A percentile compares a stretch with the other conserved stretches of the same genome.
These are phyloP conservation scores for Notodonta ziczac DNA, from an alignment of 2,888 invertebrate species.

Conservation along the genomic window DNA sequence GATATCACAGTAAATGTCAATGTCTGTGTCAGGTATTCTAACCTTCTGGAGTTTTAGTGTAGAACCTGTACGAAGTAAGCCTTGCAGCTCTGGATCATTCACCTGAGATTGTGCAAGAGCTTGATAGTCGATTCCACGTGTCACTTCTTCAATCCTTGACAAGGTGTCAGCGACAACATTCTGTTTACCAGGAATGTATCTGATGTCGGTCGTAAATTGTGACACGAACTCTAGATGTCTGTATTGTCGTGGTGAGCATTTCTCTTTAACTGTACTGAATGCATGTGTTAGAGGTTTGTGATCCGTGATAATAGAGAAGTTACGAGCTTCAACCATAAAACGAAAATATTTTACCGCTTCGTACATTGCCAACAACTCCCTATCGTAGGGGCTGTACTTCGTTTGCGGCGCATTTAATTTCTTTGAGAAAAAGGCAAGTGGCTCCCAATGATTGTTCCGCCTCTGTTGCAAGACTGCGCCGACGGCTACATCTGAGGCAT, in stretches of 20 bases:
- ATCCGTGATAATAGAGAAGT: slow-evolving; percentile 9
- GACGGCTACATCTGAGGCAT: slow-evolving; percentile 14
- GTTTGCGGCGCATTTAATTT: slow-evolving; percentile 7
- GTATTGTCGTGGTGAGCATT: slow-evolving; percentile 18
- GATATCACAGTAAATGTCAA: slow-evolving; percentile 11
- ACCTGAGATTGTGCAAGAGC: slow-evolving; percentile 5
- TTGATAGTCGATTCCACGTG: background rate
- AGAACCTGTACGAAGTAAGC: background rate
- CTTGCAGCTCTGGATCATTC: background rate
- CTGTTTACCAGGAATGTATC: slow-evolving; percentile 45
- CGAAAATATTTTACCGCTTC: slow-evolving; percentile 12
- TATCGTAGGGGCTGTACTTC: slow-evolving; percentile 11
- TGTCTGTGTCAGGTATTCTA: slow-evolving; percentile 2
- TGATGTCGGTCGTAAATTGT: slow-evolving; percentile 56
- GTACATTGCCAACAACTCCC: slow-evolving; percentile 8
- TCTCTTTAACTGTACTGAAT: slow-evolving; percentile 1
- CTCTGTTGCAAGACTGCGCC: slow-evolving; percentile 10
- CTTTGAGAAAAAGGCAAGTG: slow-evolving; percentile 11
- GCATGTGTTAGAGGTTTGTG: slow-evolving; percentile 11
- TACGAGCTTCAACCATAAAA: slow-evolving; percentile 3
- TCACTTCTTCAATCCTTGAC: slow-evolving; percentile 34
- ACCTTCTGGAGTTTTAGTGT: slow-evolving; percentile 9
- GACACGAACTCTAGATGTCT: slow-evolving; percentile 41
- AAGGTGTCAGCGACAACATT: slow-evolving; percentile 52
- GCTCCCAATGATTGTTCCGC: slow-evolving; percentile 8